These are phyloP conservation scores for Ceraclea dissimilis DNA, from an alignment of 2,888 invertebrate genomes.

Conservation along the genomic window DNA sequence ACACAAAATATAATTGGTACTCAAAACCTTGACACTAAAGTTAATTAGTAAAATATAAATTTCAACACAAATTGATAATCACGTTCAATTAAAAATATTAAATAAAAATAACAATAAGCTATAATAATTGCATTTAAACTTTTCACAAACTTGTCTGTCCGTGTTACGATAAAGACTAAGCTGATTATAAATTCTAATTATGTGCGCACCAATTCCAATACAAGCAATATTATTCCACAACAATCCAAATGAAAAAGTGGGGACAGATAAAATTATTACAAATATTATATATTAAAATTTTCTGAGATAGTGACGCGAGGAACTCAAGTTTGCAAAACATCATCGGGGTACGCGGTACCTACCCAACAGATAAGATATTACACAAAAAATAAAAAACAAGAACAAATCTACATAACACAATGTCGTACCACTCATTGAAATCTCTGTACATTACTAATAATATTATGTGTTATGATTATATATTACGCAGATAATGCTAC, in stretches of 20 bases:
- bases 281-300: conserved; percentile 6
- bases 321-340: neutral
- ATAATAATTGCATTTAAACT: no score
- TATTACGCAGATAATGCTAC: no score
- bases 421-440: no score
- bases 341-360: neutral
- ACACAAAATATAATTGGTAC: neutral
- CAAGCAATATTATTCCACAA: conserved; percentile 7
- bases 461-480: no score
- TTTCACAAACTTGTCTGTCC: neutral
- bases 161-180: neutral
- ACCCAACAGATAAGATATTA: neutral
- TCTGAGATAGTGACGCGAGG: conserved; percentile 13
- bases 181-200: conserved; percentile 25
- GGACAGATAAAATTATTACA: conserved; percentile 17
- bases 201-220: conserved; percentile 15
- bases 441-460: no score
- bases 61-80: conserved; percentile 16
- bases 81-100: conserved; percentile 10
- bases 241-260: conserved; percentile 11
- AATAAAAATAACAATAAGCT: conserved; percentile 10
- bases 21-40: neutral
- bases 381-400: no score
- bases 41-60: no score
- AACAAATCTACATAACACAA: no score